phyloP scores from a whole-genome alignment of 2,797 vertebrate species.

The Coregonus sp. region DNA sequence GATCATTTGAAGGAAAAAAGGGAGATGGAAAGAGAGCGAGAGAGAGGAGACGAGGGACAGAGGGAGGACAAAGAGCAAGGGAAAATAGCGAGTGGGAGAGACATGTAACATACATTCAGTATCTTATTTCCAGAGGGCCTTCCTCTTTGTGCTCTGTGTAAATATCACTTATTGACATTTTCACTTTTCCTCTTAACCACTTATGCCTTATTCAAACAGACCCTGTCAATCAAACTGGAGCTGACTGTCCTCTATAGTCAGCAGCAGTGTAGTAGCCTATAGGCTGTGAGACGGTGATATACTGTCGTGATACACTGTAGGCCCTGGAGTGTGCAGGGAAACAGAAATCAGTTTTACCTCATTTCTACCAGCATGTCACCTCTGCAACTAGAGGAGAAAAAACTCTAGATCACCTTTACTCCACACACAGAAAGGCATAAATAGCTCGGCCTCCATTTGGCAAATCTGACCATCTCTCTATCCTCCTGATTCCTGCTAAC shows the following conservation, averaged over 20 bases:
- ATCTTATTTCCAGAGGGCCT: slow-evolving; percentile 33
- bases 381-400: too few species aligned
- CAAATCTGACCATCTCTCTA: too few species aligned
- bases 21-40: slow-evolving; percentile 2
- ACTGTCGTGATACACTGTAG: neutral
- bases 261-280: slow-evolving; percentile 4
- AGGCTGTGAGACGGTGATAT: slow-evolving; percentile 2
- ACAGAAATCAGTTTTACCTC: too few species aligned
- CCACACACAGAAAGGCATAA: too few species aligned
- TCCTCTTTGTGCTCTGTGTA: slow-evolving; percentile 49
- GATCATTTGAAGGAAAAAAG: slow-evolving; percentile 7
- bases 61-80: neutral
- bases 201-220: slow-evolving; percentile 56
- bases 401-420: too few species aligned
- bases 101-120: slow-evolving; percentile 43
- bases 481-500: too few species aligned
- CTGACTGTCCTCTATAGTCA: neutral
- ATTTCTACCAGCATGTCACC: too few species aligned
- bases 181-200: slow-evolving; percentile 45
- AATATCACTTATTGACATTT: slow-evolving; percentile 50
- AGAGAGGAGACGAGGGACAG: slow-evolving; percentile 3
- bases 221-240: slow-evolving; percentile 7
- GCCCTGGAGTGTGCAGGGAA: neutral
- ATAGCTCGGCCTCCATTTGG: too few species aligned
- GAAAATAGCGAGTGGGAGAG: slow-evolving; percentile 18